Conservation (phyloP, 2,797 vertebrate species). For the Petrocephalus schoutedeni region DNA sequence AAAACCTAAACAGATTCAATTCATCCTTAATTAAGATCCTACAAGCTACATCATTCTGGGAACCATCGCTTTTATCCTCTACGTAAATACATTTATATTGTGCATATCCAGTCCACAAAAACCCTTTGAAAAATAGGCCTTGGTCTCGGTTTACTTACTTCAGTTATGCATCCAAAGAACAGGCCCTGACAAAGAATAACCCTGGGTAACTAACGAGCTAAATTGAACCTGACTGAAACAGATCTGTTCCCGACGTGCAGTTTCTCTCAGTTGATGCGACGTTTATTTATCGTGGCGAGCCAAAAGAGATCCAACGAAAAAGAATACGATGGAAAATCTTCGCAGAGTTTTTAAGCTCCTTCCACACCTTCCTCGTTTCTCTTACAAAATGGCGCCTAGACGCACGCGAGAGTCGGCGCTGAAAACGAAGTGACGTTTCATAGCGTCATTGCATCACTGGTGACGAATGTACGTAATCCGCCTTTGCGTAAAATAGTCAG, state of each 20-base stretch:
- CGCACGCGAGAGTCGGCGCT: not conserved
- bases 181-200: not conserved
- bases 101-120: not conserved
- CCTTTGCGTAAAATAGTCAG: not conserved
- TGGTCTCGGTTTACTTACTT: slow-evolving; percentile 16
- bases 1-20: not conserved
- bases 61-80: not conserved
- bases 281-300: not conserved
- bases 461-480: not conserved
- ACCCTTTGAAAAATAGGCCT: slow-evolving; percentile 4
- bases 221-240: not conserved
- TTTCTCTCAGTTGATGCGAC: not conserved
- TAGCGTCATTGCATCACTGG: not conserved
- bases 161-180: not conserved
- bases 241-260: not conserved
- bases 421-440: not conserved
- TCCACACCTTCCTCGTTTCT: not conserved
- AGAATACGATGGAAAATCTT: not conserved
- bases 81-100: not conserved
- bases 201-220: not conserved
- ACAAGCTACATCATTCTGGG: not conserved
- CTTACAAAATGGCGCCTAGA: not conserved
- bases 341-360: not conserved
- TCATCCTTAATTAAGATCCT: not conserved
- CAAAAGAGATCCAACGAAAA: not conserved